Evolutionary conservation across 2,888 invertebrate species (phyloP).

Genomic region (Auanema sp.): DNA sequence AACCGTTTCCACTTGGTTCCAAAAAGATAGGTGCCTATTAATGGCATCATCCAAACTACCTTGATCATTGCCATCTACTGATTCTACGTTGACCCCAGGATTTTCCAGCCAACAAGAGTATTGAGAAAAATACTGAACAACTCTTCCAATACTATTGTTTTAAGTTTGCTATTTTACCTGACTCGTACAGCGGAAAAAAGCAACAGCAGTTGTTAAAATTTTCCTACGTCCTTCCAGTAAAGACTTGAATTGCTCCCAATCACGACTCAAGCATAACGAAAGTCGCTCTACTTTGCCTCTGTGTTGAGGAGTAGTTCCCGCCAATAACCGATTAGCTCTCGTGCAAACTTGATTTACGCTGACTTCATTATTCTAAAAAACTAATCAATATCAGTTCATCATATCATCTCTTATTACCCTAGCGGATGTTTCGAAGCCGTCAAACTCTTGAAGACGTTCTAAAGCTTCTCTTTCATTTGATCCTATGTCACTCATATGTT

Average conservation of each 20-base stretch:
- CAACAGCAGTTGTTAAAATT: slow-evolving; percentile 31
- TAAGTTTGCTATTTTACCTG: not conserved
- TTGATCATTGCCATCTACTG: slow-evolving; percentile 26
- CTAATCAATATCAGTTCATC: not conserved
- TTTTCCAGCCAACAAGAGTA: slow-evolving; percentile 41
- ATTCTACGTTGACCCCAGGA: slow-evolving; percentile 48
- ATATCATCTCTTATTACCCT: slow-evolving; percentile 3
- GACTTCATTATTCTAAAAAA: slow-evolving; percentile 19
- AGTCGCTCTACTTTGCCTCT: slow-evolving; percentile 9
- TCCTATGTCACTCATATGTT: slow-evolving; percentile 41
- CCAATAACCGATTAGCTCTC: slow-evolving; percentile 10
- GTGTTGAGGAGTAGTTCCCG: slow-evolving; percentile 10
- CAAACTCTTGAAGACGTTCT: slow-evolving; percentile 18
- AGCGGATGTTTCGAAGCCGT: slow-evolving; percentile 16
- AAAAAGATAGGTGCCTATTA: slow-evolving; percentile 24
- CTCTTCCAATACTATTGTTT: not conserved
- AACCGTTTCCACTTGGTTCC: slow-evolving; percentile 31
- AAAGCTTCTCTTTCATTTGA: slow-evolving; percentile 28
- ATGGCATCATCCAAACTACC: slow-evolving; percentile 39
- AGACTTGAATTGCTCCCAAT: slow-evolving; percentile 20
- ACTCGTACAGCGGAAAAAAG: slow-evolving; percentile 30
- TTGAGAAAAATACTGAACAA: slow-evolving; percentile 41
- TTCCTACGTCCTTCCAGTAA: slow-evolving; percentile 22
- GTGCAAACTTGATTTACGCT: slow-evolving; percentile 11
- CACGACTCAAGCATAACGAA: slow-evolving; percentile 11